Conservation (phyloP, 2,797 vertebrate species). For the Steatocranus sp. region DNA sequence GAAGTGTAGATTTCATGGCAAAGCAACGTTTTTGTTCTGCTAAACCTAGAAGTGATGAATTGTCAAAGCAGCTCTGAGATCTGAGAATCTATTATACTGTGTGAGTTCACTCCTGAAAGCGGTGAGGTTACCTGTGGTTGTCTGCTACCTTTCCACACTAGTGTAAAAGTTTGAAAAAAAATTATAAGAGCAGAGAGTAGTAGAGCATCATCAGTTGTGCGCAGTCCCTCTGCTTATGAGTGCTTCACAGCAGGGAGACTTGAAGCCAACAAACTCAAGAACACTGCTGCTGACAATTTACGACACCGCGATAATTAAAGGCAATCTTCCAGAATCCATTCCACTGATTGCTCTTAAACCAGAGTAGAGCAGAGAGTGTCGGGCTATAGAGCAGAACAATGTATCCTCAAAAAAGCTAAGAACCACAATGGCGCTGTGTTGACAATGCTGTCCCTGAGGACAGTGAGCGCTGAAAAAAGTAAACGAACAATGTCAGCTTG, state of each 20-base stretch:
- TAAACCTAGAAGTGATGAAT: neutral
- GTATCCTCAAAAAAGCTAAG: neutral
- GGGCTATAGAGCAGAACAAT: neutral
- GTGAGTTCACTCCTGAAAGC: neutral
- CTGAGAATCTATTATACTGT: neutral
- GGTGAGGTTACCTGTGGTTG: neutral
- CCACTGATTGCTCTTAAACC: neutral
- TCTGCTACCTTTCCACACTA: neutral
- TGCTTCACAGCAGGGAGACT: neutral
- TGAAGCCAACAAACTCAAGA: neutral
- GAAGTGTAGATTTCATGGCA: neutral
- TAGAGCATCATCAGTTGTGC: neutral
- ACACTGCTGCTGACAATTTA: neutral
- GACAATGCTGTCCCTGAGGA: neutral
- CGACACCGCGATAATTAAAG: slow-evolving; percentile 8
- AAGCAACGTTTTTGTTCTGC: neutral
- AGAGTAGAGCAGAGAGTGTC: neutral
- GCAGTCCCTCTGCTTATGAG: neutral
- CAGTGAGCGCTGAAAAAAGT: neutral
- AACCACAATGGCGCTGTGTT: neutral
- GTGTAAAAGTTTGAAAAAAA: neutral
- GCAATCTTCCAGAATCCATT: neutral
- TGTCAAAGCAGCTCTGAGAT: neutral
- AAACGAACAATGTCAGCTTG: neutral
- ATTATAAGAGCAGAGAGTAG: neutral